Percentiles rank a stretch among this genome's conserved stretches.
phyloP scores from a whole-genome alignment of 2,113 vertebrate genomes.

The Neogobius melanostomus region DNA sequence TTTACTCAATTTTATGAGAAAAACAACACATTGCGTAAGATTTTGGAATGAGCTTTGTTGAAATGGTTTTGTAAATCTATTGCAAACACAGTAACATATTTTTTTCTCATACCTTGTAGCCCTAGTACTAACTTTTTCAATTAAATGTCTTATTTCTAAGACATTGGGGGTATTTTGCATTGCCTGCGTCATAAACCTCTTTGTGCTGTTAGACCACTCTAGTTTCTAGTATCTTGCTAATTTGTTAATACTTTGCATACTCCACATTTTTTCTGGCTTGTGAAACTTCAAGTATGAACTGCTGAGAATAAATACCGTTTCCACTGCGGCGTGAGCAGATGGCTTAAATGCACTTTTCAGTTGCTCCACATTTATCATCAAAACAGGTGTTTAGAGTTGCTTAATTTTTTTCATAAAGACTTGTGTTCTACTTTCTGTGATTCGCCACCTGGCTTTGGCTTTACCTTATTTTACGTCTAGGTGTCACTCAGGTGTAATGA shows the following conservation, averaged over 20 bases:
- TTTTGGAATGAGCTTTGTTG: too few species aligned
- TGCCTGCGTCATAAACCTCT: too few species aligned
- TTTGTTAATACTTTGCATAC: neutral
- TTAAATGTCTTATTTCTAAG: too few species aligned
- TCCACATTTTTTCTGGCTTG: neutral
- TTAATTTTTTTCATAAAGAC: constrained; percentile 7
- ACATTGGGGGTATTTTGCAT: too few species aligned
- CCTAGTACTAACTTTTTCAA: neutral
- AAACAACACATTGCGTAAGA: too few species aligned
- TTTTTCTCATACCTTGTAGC: too few species aligned
- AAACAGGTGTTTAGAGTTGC: constrained; percentile 43
- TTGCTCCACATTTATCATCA: constrained; percentile 20
- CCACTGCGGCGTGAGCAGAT: constrained; percentile 22
- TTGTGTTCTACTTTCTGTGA: constrained; percentile 22
- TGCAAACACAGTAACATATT: too few species aligned
- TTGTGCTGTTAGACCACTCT: neutral
- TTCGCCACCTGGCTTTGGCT: constrained; percentile 45
- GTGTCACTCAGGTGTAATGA: constrained; percentile 17
- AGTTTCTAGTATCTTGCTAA: neutral
- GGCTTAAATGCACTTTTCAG: constrained; percentile 16
- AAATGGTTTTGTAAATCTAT: too few species aligned
- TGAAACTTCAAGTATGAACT: neutral
- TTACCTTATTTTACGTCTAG: constrained; percentile 31
- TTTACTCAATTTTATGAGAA: too few species aligned
- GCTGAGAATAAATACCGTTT: constrained; percentile 15